These are phyloP conservation scores for Clostera curtula DNA, from an alignment of 2,888 invertebrate species.

Conservation along the genomic window DNA sequence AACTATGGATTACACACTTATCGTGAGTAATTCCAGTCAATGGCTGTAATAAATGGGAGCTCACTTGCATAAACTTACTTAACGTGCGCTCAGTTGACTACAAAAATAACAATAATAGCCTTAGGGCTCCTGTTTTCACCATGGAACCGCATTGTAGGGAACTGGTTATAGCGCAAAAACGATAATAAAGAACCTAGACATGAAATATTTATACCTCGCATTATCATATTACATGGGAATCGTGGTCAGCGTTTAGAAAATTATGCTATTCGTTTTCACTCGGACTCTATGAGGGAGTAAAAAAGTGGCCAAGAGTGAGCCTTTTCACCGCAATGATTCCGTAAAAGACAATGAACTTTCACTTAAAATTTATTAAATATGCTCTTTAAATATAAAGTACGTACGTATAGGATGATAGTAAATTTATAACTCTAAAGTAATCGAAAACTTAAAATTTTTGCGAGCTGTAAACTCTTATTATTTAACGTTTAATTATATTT, in stretches of 20 bases:
- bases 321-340: constrained; percentile 12
- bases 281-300: constrained; percentile 41
- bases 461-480: no score
- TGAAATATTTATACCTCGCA: constrained; percentile 69
- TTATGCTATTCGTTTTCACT: constrained; percentile 69
- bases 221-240: constrained; percentile 73
- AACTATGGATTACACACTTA: no score
- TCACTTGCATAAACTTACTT: constrained; percentile 15
- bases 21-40: constrained; percentile 7
- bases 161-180: constrained; percentile 65
- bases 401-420: no score
- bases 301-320: constrained; percentile 28
- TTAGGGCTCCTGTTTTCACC: constrained; percentile 43
- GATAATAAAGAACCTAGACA: constrained; percentile 57
- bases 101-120: constrained; percentile 45
- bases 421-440: no score
- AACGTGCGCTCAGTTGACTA: constrained; percentile 22
- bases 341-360: constrained; percentile 30
- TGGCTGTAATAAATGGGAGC: constrained; percentile 10
- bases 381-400: no score
- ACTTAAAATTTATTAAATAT: no score
- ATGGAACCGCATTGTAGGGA: constrained; percentile 46
- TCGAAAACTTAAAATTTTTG: no score
- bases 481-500: no score
- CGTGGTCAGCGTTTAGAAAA: constrained; percentile 69